These are phyloP conservation scores for Lucilia sericata DNA, from an alignment of 1,140 invertebrate genomes.

Conservation along the genomic window DNA sequence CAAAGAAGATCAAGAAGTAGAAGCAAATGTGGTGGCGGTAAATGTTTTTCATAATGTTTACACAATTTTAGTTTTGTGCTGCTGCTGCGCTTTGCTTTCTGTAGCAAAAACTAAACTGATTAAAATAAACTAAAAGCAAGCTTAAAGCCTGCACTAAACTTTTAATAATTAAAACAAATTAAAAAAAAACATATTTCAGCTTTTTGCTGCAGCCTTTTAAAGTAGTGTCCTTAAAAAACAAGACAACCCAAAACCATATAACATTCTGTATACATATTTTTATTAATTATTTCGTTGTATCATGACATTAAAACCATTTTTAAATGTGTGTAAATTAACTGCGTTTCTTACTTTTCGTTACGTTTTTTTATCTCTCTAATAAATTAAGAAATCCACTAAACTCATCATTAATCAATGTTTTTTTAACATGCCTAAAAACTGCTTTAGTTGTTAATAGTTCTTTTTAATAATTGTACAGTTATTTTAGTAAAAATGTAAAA, in stretches of 20 bases:
- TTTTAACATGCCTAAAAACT: conserved; percentile 23
- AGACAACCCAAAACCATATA: not conserved
- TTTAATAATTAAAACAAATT: conserved; percentile 1
- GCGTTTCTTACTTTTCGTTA: not conserved
- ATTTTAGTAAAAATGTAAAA: too few relatives aligned
- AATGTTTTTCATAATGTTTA: conserved; percentile 26
- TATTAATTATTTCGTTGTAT: not conserved
- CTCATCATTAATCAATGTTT: conserved; percentile 20
- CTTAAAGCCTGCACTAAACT: conserved; percentile 2
- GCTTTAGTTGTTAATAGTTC: conserved; percentile 25
- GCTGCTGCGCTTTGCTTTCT: not conserved
- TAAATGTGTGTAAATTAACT: conserved; percentile 1
- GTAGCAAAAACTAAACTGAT: not conserved
- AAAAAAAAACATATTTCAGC: not conserved
- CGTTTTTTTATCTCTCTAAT: not conserved
- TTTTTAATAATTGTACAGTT: not conserved
- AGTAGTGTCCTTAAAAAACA: not conserved
- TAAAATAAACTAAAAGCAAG: not conserved
- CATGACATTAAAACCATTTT: conserved; percentile 12
- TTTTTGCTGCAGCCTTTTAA: conserved; percentile 11
- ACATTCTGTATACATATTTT: not conserved
- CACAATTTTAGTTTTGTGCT: not conserved
- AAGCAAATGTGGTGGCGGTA: conserved; percentile 46
- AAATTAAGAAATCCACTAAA: not conserved
- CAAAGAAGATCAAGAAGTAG: conserved; percentile 45